phyloP scores from a whole-genome alignment of 1,140 invertebrate genomes.

The Drosophila truncata region DNA sequence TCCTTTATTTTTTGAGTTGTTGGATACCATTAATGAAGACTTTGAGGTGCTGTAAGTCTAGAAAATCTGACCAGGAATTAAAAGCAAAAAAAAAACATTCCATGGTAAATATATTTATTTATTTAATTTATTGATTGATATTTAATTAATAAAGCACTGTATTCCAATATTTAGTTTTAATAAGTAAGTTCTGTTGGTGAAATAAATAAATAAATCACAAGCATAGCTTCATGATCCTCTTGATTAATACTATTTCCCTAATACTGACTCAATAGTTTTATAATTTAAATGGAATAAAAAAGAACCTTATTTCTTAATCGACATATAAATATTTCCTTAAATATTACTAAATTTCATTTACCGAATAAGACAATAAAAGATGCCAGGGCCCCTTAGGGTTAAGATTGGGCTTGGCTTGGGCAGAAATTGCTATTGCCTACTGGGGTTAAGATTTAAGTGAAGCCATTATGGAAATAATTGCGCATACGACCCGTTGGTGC shows the following conservation, averaged over 20 bases:
- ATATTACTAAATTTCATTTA: neutral
- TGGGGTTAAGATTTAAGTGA: slow-evolving; percentile 47
- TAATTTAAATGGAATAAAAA: neutral
- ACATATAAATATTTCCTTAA: neutral
- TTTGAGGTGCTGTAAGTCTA: too few species aligned
- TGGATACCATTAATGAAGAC: neutral
- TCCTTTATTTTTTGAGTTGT: neutral
- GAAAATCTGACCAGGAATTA: neutral
- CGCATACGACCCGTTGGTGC: slow-evolving; percentile 46
- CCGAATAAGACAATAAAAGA: neutral
- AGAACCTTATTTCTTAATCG: rapidly evolving
- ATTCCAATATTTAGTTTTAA: too few species aligned
- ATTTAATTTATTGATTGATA: too few species aligned
- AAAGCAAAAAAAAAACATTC: too few species aligned
- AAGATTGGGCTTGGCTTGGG: neutral
- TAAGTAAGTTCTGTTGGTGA: too few species aligned
- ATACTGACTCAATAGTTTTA: too few species aligned
- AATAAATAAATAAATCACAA: too few species aligned
- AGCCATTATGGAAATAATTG: slow-evolving; percentile 44
- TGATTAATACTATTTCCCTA: too few species aligned
- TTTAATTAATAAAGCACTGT: too few species aligned
- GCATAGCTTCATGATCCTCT: too few species aligned
- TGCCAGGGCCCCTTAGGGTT: neutral
- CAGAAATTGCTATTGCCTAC: neutral
- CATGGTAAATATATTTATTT: too few species aligned